phyloP scores from a whole-genome alignment of 2,888 invertebrate genomes.

The Conops quadrifasciatus region DNA sequence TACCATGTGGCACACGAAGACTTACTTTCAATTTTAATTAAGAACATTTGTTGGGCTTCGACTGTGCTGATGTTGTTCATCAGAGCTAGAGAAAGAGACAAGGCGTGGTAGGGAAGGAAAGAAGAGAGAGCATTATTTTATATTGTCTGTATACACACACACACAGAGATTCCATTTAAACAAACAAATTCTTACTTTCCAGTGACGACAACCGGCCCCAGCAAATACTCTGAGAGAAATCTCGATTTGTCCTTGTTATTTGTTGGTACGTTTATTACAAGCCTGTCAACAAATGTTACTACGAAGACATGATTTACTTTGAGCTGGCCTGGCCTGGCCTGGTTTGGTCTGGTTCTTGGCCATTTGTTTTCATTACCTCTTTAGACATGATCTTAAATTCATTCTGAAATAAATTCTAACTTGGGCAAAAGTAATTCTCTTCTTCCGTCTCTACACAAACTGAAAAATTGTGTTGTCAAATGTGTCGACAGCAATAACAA shows the following conservation, averaged over 20 bases:
- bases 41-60: slow-evolving; percentile 1
- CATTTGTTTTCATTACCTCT: background rate
- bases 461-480: background rate
- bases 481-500: background rate
- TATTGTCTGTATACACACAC: background rate
- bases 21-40: slow-evolving; percentile 7
- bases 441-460: background rate
- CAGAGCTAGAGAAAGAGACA: too few species aligned
- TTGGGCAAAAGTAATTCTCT: too few species aligned
- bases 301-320: background rate
- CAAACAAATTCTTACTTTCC: background rate
- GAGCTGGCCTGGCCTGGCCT: background rate
- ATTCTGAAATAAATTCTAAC: background rate
- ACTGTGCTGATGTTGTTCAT: background rate
- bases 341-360: background rate
- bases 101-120: too few species aligned
- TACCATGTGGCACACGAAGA: background rate
- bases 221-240: background rate
- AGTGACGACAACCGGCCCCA: background rate
- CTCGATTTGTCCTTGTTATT: slow-evolving; percentile 4
- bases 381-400: background rate
- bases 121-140: too few species aligned
- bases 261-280: slow-evolving; percentile 12
- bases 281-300: slow-evolving; percentile 18
- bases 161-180: background rate